A percentile compares a stretch with the other conserved stretches of the same genome.
These are phyloP conservation scores for Hipposideros armiger DNA, from an alignment of 2,113 vertebrate genomes.

Conservation along the genomic window DNA sequence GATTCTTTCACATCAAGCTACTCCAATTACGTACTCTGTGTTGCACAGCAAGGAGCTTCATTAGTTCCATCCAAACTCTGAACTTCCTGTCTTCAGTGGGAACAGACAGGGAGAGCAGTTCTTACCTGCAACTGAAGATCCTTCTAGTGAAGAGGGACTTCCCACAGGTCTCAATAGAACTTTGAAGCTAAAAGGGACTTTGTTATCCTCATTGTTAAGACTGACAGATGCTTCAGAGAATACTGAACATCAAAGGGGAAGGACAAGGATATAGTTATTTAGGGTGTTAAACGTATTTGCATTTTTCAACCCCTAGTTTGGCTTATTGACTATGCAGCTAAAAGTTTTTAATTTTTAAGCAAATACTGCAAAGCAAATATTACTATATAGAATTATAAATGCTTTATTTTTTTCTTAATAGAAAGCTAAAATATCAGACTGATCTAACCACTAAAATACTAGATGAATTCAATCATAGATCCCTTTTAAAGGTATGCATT, in stretches of 20 bases:
- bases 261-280: not conserved
- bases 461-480: not conserved
- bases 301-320: slow-evolving; percentile 30
- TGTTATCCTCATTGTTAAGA: slow-evolving; percentile 13
- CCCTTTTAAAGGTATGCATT: not conserved
- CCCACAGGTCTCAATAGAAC: slow-evolving; percentile 22
- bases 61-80: slow-evolving; percentile 52
- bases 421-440: slow-evolving; percentile 1
- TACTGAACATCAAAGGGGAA: not conserved
- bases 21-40: slow-evolving; percentile 45
- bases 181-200: not conserved
- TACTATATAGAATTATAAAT: not conserved
- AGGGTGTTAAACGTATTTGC: slow-evolving; percentile 23
- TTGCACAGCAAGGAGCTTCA: slow-evolving; percentile 60
- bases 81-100: not conserved
- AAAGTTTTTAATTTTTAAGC: slow-evolving; percentile 33
- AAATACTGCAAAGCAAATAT: slow-evolving; percentile 1
- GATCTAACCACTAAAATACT: slow-evolving; percentile 2
- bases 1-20: slow-evolving; percentile 30
- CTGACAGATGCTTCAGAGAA: not conserved
- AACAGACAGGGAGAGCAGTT: not conserved
- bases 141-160: slow-evolving; percentile 42
- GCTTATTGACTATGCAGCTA: not conserved
- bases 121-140: not conserved
- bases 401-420: not conserved